These are phyloP conservation scores for Drosophila basisetae DNA, from an alignment of 2,888 invertebrate genomes.

Conservation along the genomic window DNA sequence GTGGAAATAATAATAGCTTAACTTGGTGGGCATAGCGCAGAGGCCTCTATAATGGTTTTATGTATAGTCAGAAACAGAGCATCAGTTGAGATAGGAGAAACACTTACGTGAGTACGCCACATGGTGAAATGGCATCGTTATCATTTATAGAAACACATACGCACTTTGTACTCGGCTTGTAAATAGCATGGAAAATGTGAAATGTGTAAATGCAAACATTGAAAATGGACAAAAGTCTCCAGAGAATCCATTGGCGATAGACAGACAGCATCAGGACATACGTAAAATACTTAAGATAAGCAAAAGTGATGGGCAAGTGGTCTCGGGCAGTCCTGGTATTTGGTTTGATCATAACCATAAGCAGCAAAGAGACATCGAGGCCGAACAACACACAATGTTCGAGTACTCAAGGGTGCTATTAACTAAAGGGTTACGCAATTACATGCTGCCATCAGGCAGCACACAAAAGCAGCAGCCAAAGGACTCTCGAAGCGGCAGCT, in stretches of 20 bases:
- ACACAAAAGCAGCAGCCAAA: conserved; percentile 54
- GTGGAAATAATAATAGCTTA: conserved; percentile 36
- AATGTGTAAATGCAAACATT: conserved; percentile 68
- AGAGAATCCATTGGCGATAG: conserved; percentile 41
- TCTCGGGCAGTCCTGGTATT: conserved; percentile 31
- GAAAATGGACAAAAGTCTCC: conserved; percentile 53
- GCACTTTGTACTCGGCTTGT: conserved; percentile 21
- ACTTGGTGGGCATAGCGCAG: conserved; percentile 1
- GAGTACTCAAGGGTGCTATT: conserved; percentile 79
- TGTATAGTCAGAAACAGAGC: conserved; percentile 25
- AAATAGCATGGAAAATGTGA: conserved; percentile 52
- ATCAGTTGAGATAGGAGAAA: conserved; percentile 17
- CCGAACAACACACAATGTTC: conserved; percentile 52
- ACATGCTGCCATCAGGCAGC: conserved; percentile 58
- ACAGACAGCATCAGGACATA: conserved; percentile 57
- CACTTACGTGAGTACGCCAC: conserved; percentile 3
- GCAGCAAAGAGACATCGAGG: conserved; percentile 34
- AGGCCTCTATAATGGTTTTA: conserved; percentile 22
- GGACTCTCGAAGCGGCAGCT: conserved; percentile 61
- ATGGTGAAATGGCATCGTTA: conserved; percentile 43
- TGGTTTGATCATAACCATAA: conserved; percentile 57
- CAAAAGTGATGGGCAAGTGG: conserved; percentile 69
- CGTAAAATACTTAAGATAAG: conserved; percentile 80
- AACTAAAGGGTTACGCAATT: conserved; percentile 81
- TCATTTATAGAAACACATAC: conserved; percentile 48